A percentile compares a stretch with the other conserved stretches of the same genome.
These are phyloP conservation scores for Chrysodeixis includens DNA, from an alignment of 2,888 invertebrate species.

Conservation along the genomic window DNA sequence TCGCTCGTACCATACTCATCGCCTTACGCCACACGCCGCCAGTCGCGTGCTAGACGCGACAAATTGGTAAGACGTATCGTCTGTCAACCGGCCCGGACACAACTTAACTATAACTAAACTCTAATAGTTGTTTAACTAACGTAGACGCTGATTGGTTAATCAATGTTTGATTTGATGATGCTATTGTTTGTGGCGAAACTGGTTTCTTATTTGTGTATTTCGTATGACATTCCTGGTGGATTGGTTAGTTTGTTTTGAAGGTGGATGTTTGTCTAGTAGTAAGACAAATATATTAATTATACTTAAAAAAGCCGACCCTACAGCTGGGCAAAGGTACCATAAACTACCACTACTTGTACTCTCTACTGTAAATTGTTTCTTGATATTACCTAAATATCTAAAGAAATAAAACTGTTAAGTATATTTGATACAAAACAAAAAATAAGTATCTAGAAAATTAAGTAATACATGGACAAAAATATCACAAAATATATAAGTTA, in stretches of 20 bases:
- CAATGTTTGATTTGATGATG: neutral
- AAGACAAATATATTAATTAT: too few species aligned
- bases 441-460: too few species aligned
- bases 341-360: too few species aligned
- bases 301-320: too few species aligned
- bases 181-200: neutral
- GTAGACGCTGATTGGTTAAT: neutral
- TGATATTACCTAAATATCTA: too few species aligned
- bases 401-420: too few species aligned
- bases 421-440: too few species aligned
- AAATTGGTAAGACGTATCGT: conserved; percentile 36
- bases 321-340: too few species aligned
- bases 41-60: conserved; percentile 13
- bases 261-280: too few species aligned
- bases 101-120: neutral
- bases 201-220: too few species aligned
- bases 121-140: neutral
- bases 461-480: too few species aligned
- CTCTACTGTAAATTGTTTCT: too few species aligned
- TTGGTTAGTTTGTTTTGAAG: neutral
- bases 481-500: neutral
- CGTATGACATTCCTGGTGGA: neutral
- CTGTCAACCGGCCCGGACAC: conserved; percentile 45
- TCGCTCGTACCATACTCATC: conserved; percentile 17
- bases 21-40: neutral